Conservation (phyloP, 92 coral and sea anemone genomes). For the Porites rus region DNA sequence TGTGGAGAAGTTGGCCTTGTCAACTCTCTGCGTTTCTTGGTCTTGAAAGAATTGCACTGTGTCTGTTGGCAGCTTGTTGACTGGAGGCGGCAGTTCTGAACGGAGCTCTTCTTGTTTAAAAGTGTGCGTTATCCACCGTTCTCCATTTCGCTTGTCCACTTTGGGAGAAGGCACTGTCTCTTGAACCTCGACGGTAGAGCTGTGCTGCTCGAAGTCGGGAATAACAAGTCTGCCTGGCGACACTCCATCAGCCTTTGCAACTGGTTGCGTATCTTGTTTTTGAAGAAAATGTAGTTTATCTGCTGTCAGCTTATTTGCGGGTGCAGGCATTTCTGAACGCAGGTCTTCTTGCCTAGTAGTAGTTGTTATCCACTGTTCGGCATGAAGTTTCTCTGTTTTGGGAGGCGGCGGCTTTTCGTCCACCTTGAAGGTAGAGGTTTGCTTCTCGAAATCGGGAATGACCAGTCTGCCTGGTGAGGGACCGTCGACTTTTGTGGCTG, state of each 20-base stretch:
- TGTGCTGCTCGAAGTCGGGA: background rate
- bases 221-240: slow-evolving; percentile 1
- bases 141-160: background rate
- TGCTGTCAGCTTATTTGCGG: background rate
- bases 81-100: background rate
- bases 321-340: background rate
- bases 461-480: background rate
- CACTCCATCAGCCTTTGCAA: background rate
- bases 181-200: background rate
- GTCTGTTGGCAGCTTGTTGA: background rate
- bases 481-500: background rate
- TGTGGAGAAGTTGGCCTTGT: background rate
- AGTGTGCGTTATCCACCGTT: background rate
- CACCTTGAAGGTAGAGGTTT: background rate
- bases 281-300: slow-evolving; percentile 1
- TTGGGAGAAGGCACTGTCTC: background rate
- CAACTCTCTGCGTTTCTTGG: background rate
- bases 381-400: background rate
- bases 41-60: background rate
- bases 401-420: background rate
- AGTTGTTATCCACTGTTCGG: background rate
- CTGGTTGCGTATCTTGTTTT: background rate
- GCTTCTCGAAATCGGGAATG: background rate
- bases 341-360: background rate
- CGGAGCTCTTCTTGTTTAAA: background rate